Evolutionary conservation across 2,888 invertebrate species (phyloP), one percentile per base, ranked within the genome.

Genomic region (Helleia helle): DNA sequence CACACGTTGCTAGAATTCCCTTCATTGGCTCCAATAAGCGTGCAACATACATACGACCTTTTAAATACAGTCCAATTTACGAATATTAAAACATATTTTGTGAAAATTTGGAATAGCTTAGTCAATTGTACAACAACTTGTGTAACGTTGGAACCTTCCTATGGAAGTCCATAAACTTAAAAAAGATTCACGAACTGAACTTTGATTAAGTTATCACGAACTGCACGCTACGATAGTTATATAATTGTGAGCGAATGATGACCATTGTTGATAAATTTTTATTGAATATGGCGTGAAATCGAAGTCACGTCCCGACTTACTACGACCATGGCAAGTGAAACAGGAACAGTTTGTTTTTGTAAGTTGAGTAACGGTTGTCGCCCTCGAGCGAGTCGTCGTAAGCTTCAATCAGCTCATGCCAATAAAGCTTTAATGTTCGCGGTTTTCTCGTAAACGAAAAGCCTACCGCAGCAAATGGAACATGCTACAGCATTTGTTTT

Each of bases 301-400:
- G 62, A 67, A 70, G 67, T 72, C 69, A 72, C 69, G 71, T 71
- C 66, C 70, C 61, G 59, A 70, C 68, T 34, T 22, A 70, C 68
- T 62, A 69, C 65, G 65, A 70, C 76, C 48, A 71, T 67, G 65
- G 66, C 69, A 69, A 75, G 71, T 76, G 67, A 75, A 75, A 76
- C 68, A 75, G 71, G 74, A 75, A 77, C 73, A 73, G 73, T 71
- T 71, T 67, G 60, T 59, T 51, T 49, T 42, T 69, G 71, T 66
- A 65, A 62, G 63, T 71, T 75, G 18, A 27, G 15, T 73, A 79
- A 80, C 80, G 76, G 79, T 79, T 65, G 60, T 54, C 56, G 58
- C 64, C 67, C 59, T 63, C 66, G 71, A 69, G 65, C 56, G 58
- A 39, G 15, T 25, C 30, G 15, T 25, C 30, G 30, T 18, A 17